Base-by-base conservation (phyloP, 2,113 vertebrate species). In the Cryptomyrus ogoouensis region DNA sequence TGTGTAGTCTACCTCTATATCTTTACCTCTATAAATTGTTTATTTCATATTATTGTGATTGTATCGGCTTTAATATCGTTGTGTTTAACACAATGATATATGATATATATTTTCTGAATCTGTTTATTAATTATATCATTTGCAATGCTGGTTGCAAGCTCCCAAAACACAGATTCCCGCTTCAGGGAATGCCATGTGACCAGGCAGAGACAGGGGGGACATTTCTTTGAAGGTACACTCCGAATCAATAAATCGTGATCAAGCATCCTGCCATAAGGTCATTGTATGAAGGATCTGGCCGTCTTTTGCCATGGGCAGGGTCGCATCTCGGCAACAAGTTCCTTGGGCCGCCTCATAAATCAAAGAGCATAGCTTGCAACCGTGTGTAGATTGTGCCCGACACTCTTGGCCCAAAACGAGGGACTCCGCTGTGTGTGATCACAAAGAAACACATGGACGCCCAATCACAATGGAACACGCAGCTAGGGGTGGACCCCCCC, bases 171-270 rank as follows among this genome's bases (percentile, higher is more conserved):
- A 83, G 35, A 49, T 10, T 31, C 74, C 27, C 19, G 5, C 47
- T 52, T 19, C 52, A 58, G 77, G 91, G 87, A 90, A 74, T 91
- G 80, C 88, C 52, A 90, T 90, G 70, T 92, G 91, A 92, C 92
- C 62, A 91, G 84, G 89, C 90, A 89, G 87, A 84, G 91, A 91
- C 90, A 52, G 88, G 90, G 80, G 49, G 89, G 90, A 91, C 91
- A 90, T 91, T 91, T 91, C 91, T 93, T 92, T 94, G 91, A 91
- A 91, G 92, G 91, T 91, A 85, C 77, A 87, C 87, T 87, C 83
- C 90, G 87, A 95, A 93, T 93, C 93, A 92, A 94, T 93, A 93
- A 35, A 47, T 90, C 83, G 84, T 90, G 91, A 93, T 93, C 91
- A 92, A 88, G 88, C 89, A 80, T 56, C 66, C 89, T 90, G 89